phyloP scores from a whole-genome alignment of 2,797 vertebrate genomes.

The Mionectes olivaceus region DNA sequence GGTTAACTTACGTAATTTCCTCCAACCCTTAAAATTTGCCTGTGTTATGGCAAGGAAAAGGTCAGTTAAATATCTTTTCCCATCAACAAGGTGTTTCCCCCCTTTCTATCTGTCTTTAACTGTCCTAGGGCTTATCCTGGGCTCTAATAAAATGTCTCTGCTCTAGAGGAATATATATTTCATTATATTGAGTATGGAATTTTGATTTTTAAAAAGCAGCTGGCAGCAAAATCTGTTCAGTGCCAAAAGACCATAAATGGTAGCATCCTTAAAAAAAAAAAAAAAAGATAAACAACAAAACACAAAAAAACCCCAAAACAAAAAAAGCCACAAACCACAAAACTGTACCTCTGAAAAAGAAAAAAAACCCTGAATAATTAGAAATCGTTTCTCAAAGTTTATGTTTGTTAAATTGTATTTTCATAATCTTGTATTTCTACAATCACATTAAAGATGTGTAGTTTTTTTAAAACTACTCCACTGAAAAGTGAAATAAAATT shows the following conservation, averaged over 20 bases:
- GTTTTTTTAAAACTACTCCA: background rate
- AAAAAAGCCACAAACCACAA: background rate
- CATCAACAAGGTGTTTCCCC: background rate
- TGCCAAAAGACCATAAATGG: background rate
- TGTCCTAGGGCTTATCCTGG: background rate
- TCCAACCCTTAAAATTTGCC: background rate
- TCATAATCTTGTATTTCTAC: background rate
- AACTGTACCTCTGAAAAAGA: background rate
- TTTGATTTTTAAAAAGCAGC: background rate
- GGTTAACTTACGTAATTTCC: background rate
- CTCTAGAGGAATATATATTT: background rate
- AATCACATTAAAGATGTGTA: rapidly evolving
- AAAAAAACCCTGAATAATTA: background rate
- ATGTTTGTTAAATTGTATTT: background rate
- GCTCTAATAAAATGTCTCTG: background rate
- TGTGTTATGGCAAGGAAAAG: background rate
- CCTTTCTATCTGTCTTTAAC: background rate
- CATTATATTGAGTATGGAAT: background rate
- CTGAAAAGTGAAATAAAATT: background rate
- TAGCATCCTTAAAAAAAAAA: background rate
- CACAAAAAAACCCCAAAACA: rapidly evolving
- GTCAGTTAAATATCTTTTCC: background rate
- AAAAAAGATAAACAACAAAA: too few species aligned
- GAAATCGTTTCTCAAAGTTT: background rate
- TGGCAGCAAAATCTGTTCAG: background rate